A percentile compares a stretch with the other conserved stretches of the same genome.
Evolutionary conservation across 2,797 vertebrate genomes (phyloP).

Genomic region (Enteromius anoplus): DNA sequence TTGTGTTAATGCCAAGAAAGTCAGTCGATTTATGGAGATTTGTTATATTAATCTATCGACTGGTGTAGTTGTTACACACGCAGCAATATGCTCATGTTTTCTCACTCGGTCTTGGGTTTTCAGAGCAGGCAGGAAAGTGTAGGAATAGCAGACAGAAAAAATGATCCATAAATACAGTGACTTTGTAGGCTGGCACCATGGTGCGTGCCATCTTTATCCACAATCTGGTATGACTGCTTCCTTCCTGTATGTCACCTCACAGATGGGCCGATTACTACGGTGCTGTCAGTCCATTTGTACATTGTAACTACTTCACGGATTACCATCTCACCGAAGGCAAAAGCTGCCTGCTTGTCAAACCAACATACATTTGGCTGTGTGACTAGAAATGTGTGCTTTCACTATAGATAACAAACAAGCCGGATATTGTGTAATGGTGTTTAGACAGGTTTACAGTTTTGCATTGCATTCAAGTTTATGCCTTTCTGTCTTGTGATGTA

Average conservation of each 20-base stretch:
- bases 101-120: constrained; percentile 43
- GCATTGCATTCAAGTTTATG: background rate
- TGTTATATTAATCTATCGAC: background rate
- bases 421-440: background rate
- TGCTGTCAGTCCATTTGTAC: constrained; percentile 62
- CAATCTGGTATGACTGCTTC: constrained; percentile 59
- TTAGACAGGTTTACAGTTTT: background rate
- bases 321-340: constrained; percentile 54
- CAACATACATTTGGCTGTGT: constrained; percentile 6
- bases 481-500: background rate
- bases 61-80: constrained; percentile 46
- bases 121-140: constrained; percentile 49
- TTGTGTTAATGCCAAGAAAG: background rate
- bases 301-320: constrained; percentile 51
- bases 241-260: constrained; percentile 62
- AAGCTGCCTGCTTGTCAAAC: constrained; percentile 29
- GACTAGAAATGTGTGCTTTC: background rate
- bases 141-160: constrained; percentile 65
- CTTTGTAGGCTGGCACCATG: constrained; percentile 56
- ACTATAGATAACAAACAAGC: background rate
- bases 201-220: constrained; percentile 60
- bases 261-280: constrained; percentile 61
- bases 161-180: constrained; percentile 55
- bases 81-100: constrained; percentile 51
- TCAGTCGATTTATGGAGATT: background rate